Conservation (phyloP, 2,113 vertebrate species). For the Chaenocephalus aceratus region DNA sequence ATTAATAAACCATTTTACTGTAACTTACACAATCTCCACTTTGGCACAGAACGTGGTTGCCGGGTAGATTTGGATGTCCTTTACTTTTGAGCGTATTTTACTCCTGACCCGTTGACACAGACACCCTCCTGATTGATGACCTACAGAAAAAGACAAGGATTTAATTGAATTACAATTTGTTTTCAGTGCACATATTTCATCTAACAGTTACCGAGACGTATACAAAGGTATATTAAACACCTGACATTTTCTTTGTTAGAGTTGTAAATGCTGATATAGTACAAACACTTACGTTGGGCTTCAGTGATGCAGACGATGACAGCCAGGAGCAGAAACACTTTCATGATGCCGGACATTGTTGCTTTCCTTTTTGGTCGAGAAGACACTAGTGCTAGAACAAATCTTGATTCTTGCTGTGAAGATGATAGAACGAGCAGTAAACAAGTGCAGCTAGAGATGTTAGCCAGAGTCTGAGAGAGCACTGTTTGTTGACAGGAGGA, state of each 20-base stretch:
- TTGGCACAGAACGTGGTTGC: slow-evolving; percentile 56
- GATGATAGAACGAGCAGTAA: background rate
- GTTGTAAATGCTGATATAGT: background rate
- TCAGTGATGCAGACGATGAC: slow-evolving; percentile 50
- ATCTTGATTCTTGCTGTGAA: background rate
- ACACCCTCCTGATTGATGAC: slow-evolving; percentile 34
- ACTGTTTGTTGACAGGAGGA: slow-evolving; percentile 4
- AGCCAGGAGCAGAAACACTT: slow-evolving; percentile 66
- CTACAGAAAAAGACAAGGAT: slow-evolving; percentile 34
- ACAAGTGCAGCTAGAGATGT: background rate
- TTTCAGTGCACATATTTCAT: background rate
- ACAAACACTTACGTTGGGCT: slow-evolving; percentile 66
- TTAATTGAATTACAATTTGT: background rate
- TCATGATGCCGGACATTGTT: slow-evolving; percentile 62
- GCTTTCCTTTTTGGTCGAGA: slow-evolving; percentile 32
- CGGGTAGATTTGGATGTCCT: slow-evolving; percentile 72
- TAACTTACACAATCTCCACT: slow-evolving; percentile 80
- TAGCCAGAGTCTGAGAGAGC: background rate
- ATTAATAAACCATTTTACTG: background rate
- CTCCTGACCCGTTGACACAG: slow-evolving; percentile 44
- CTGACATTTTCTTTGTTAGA: background rate
- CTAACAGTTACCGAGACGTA: background rate
- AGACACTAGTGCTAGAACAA: background rate
- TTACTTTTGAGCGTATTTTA: accelerated
- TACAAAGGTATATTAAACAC: background rate